A percentile compares a stretch with the other conserved stretches of the same genome.
These are phyloP conservation scores for Actinia equina DNA, from an alignment of 64 coral and sea anemone genomes.

Conservation along the genomic window DNA sequence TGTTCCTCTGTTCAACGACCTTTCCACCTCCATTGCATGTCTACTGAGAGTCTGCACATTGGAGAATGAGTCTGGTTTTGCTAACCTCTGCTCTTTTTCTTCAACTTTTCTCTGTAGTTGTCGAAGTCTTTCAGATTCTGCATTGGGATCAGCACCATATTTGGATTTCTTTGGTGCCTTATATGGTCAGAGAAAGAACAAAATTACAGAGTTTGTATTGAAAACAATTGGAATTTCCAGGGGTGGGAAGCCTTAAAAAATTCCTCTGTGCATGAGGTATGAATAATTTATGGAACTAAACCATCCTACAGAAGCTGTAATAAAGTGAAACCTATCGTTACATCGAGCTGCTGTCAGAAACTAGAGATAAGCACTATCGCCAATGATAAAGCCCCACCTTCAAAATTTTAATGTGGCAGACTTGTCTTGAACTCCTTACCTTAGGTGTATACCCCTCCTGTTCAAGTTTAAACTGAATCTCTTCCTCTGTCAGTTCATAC, in stretches of 20 bases:
- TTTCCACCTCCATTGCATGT: constrained; percentile 94
- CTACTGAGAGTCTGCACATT: constrained; percentile 86
- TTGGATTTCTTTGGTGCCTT: constrained; percentile 62
- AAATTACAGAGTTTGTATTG: too few species aligned
- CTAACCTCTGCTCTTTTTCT: constrained; percentile 57
- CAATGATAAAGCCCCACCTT: too few species aligned
- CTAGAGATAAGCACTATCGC: too few species aligned
- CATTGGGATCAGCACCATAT: constrained; percentile 69
- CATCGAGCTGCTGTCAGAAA: too few species aligned
- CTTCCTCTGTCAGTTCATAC: constrained; percentile 75
- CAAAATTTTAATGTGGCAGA: too few species aligned
- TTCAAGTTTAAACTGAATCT: constrained; percentile 94
- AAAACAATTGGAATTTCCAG: too few species aligned
- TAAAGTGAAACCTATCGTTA: too few species aligned
- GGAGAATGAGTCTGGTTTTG: constrained; percentile 69
- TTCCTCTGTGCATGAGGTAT: too few species aligned
- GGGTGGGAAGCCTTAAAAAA: too few species aligned
- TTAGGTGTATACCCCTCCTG: constrained; percentile 62
- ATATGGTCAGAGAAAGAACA: too few species aligned
- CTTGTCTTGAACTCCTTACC: constrained; percentile 6
- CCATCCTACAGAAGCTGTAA: too few species aligned
- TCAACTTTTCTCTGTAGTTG: constrained; percentile 74
- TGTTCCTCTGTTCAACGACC: constrained; percentile 84
- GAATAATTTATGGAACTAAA: too few species aligned
- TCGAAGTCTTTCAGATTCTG: constrained; percentile 59